phyloP scores from a whole-genome alignment of 1,140 invertebrate species.

The Brachionus angularis region DNA sequence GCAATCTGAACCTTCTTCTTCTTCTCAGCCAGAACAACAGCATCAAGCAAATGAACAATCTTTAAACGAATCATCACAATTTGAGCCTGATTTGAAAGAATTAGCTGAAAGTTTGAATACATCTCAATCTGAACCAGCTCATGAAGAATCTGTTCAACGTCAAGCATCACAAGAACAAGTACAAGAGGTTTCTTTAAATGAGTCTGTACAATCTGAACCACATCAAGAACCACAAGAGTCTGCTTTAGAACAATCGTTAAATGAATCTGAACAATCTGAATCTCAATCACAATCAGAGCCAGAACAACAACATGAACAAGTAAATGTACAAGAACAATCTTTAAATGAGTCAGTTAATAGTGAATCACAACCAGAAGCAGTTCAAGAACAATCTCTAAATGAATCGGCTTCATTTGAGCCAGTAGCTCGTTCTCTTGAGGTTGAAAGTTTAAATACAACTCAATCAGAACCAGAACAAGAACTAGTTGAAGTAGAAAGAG shows the following conservation, averaged over 20 bases:
- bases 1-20: too few species aligned
- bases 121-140: too few species aligned
- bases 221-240: background rate
- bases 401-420: too few species aligned
- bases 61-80: too few species aligned
- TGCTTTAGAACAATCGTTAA: background rate
- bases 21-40: too few species aligned
- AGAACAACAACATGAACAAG: background rate
- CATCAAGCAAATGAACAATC: too few species aligned
- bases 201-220: background rate
- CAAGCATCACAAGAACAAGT: background rate
- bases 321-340: background rate
- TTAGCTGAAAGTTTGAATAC: too few species aligned
- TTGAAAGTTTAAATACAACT: too few species aligned
- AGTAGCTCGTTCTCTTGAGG: too few species aligned
- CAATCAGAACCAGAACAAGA: slow-evolving; percentile 6
- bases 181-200: background rate
- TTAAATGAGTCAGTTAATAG: background rate
- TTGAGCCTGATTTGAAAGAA: too few species aligned
- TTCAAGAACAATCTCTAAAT: background rate
- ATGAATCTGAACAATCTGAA: background rate
- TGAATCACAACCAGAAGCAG: too few species aligned
- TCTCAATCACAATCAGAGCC: background rate
- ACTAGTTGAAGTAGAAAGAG: background rate
- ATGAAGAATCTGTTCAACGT: background rate